Percentiles rank a stretch among this genome's conserved stretches.
Evolutionary conservation across 2,113 vertebrate genomes (phyloP).

Genomic region (Prunella himalayana): DNA sequence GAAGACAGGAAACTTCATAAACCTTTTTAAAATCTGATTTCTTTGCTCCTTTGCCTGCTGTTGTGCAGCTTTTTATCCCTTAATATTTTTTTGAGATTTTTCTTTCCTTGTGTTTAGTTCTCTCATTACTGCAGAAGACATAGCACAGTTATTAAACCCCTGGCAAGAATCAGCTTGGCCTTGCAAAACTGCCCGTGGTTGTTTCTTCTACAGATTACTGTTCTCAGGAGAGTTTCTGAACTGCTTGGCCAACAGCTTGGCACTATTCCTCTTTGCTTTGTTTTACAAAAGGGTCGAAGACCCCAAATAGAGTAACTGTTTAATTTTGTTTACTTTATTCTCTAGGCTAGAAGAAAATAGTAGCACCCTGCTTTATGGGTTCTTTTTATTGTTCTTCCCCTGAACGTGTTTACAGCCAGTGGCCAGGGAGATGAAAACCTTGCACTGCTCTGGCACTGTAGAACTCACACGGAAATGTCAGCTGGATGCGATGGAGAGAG

Average conservation of each 20-base stretch:
- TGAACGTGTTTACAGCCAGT: background rate
- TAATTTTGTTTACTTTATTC: slow-evolving; percentile 3
- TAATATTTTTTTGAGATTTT: background rate
- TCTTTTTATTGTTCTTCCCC: background rate
- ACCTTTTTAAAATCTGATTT: background rate
- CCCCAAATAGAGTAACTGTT: background rate
- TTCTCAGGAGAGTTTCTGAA: background rate
- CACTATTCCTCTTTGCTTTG: background rate
- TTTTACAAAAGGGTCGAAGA: background rate
- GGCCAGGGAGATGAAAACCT: background rate
- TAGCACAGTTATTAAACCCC: background rate
- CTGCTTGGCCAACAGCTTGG: background rate
- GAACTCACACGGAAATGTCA: background rate
- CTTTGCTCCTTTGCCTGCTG: background rate
- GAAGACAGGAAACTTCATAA: background rate
- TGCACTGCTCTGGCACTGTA: background rate
- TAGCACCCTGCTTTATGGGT: background rate
- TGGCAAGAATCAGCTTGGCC: background rate
- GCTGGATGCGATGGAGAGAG: background rate
- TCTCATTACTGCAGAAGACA: background rate
- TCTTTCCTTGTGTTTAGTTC: background rate
- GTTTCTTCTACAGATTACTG: background rate
- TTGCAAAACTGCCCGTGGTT: background rate
- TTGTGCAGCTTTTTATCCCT: background rate
- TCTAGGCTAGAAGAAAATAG: background rate